Evolutionary conservation across 2,888 invertebrate genomes (phyloP), one percentile per base, ranked within the genome.

Genomic region (Caenorhabditis sp.): DNA sequence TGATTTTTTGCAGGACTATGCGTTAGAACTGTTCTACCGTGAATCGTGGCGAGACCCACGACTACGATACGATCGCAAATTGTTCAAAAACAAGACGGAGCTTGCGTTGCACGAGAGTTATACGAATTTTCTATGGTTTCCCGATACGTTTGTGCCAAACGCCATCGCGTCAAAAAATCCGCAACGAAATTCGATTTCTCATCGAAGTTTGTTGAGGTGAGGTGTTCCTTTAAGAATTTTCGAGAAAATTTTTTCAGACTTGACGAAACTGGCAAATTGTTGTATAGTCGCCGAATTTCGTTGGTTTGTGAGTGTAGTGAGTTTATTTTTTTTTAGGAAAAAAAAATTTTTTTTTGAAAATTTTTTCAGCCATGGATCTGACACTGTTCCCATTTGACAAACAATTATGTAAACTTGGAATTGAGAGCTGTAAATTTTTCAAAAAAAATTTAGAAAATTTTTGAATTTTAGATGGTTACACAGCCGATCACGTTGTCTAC

Each of bases 161-260:
- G 86, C 86, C 12, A 84, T 86, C 36, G 83, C 86, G 10, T 86
- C 86, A 4, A 84, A 84, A 66, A 86, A 86, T 62, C 86, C 86
- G 10, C 76, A 78, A 53, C 75, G 83, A 55, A 78, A 84, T 58
- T 84, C 84, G 21, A 86, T 87, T 68, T 83, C 86, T 6, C 86
- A 86, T 76, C 69, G 86, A 43, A 81, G 82, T 36, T 71, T 86
- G 59, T 69, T 86, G 37, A 59, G 81, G 77, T 76, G 23, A 1
- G 51, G 14, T 8, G 5, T 36, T 36, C 12, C 36, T 36, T 36
- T 36, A 3, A 43, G 43, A 3, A 43, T 43, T 43, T 43, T 43
- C 43, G 14, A 17, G 17, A 43, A 43, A 43, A 43, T 43, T 17
- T 17, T 58, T 65, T 59, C 43, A 66, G 84, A 26, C 66, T 85